Percentiles rank a stretch among this genome's conserved stretches.
phyloP scores from a whole-genome alignment of 2,113 vertebrate species.

The Passerina amoena region DNA sequence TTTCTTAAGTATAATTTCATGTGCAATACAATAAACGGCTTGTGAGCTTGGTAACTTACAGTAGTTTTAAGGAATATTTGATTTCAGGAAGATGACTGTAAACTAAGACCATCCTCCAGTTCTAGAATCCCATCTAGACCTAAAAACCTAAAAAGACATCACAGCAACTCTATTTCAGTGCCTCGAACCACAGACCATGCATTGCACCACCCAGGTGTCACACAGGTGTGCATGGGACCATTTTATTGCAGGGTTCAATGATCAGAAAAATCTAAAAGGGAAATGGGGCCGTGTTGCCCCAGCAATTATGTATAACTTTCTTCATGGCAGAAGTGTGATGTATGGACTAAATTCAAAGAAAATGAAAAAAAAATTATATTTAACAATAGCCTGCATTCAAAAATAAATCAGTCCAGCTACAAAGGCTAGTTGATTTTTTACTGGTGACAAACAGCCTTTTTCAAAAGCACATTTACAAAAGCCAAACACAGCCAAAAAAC shows the following conservation, averaged over 20 bases:
- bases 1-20: background rate
- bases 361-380: background rate
- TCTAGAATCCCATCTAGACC: background rate
- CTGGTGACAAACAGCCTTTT: background rate
- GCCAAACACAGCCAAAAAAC: background rate
- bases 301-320: constrained; percentile 27
- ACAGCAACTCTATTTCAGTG: background rate
- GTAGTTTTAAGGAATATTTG: background rate
- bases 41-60: background rate
- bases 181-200: background rate
- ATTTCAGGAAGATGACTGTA: background rate
- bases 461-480: background rate
- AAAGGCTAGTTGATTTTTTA: background rate
- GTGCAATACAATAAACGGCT: background rate
- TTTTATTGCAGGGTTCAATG: constrained; percentile 53
- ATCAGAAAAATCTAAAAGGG: constrained; percentile 50
- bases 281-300: constrained; percentile 32
- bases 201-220: background rate
- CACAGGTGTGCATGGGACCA: constrained; percentile 22
- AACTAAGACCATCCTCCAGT: background rate
- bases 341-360: constrained; percentile 20
- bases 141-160: constrained; percentile 19
- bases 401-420: constrained; percentile 46
- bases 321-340: background rate
- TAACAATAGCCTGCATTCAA: constrained; percentile 17